Percentiles rank a stretch among this genome's conserved stretches.
These are phyloP conservation scores for Acronicta psi DNA, from an alignment of 2,888 invertebrate species.

Conservation along the genomic window DNA sequence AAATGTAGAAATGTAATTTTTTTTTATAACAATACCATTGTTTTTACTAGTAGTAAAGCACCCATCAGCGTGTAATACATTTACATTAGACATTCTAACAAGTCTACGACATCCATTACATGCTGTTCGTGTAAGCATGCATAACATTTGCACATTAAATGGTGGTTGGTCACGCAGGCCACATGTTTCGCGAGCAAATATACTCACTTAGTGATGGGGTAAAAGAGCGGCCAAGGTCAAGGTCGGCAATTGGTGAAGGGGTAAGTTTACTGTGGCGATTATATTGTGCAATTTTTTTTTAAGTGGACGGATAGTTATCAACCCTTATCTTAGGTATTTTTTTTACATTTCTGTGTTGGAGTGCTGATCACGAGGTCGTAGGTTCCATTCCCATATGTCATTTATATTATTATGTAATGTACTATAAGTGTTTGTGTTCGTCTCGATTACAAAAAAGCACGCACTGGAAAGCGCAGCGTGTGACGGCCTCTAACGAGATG, in stretches of 20 bases:
- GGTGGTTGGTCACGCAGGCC: slow-evolving; percentile 33
- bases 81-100: slow-evolving; percentile 7
- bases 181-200: slow-evolving; percentile 6
- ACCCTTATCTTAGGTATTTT: no score
- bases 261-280: slow-evolving; percentile 12
- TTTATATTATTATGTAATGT: no score
- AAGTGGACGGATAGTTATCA: no score
- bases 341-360: no score
- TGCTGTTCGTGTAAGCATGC: slow-evolving; percentile 38
- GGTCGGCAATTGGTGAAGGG: slow-evolving; percentile 22
- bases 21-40: not conserved
- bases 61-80: slow-evolving; percentile 3
- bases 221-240: slow-evolving; percentile 4
- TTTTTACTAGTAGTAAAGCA: not conserved
- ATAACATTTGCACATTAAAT: slow-evolving; percentile 22
- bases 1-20: no score
- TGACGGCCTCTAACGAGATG: no score
- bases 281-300: not conserved
- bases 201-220: slow-evolving; percentile 16
- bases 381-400: no score
- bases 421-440: no score
- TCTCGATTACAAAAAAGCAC: no score
- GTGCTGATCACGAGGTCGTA: no score
- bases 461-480: no score
- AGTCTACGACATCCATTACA: slow-evolving; percentile 27